These are phyloP conservation scores for Aplodontia rufa DNA, from an alignment of 2,113 vertebrate genomes.

Conservation along the genomic window DNA sequence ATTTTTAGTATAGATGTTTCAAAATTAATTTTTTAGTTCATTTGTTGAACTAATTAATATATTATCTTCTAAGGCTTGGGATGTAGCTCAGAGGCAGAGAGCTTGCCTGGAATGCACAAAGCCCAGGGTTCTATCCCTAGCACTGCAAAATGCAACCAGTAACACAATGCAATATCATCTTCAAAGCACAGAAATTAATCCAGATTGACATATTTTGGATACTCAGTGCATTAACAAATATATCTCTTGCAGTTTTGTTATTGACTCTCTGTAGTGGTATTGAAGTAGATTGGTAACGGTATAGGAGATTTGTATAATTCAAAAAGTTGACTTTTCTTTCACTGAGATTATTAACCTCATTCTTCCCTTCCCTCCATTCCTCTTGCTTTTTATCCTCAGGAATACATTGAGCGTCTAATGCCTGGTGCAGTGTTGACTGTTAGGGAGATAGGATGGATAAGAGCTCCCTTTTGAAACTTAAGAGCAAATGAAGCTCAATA, in stretches of 20 bases:
- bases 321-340: background rate
- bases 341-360: background rate
- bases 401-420: background rate
- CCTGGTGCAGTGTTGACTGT: background rate
- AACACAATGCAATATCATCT: background rate
- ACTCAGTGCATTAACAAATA: background rate
- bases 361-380: background rate
- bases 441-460: background rate
- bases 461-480: background rate
- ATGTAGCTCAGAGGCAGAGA: background rate
- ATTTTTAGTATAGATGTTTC: background rate
- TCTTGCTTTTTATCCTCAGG: background rate
- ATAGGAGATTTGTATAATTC: background rate
- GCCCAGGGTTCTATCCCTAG: background rate
- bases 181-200: background rate
- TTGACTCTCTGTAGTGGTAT: background rate
- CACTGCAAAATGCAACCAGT: background rate
- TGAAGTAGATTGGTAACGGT: background rate
- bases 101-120: background rate
- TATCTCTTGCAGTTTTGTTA: background rate
- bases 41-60: background rate
- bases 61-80: background rate
- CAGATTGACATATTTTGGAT: background rate
- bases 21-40: conserved; percentile 29
- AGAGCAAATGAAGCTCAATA: background rate